Conservation (phyloP, 1,140 invertebrate species). For the Drosophila arizonae region DNA sequence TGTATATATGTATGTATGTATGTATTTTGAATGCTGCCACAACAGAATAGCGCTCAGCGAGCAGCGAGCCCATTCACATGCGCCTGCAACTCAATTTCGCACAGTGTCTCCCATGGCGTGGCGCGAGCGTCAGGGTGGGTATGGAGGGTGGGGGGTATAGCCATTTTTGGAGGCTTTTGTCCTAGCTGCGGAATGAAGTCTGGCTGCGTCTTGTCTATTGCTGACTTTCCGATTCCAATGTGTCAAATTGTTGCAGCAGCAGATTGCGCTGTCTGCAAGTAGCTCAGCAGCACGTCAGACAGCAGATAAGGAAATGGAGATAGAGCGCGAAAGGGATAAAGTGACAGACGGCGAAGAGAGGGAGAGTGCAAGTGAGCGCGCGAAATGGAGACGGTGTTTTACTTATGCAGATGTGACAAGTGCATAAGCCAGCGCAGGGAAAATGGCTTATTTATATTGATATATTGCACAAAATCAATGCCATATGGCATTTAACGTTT, state of each 20-base stretch:
- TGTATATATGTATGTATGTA: not conserved
- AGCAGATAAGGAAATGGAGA: slow-evolving; percentile 19
- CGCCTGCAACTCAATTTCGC: slow-evolving; percentile 59
- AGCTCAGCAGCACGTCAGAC: slow-evolving; percentile 26
- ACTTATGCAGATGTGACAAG: slow-evolving; percentile 73
- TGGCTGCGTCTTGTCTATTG: slow-evolving; percentile 48
- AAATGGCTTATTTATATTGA: slow-evolving; percentile 73
- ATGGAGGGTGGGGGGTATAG: not conserved
- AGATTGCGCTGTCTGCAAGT: slow-evolving; percentile 60
- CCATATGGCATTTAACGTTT: slow-evolving; percentile 47
- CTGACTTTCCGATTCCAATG: slow-evolving; percentile 67
- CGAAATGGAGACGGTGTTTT: not conserved
- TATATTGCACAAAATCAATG: slow-evolving; percentile 71
- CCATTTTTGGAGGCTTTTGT: slow-evolving; percentile 33
- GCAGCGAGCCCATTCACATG: slow-evolving; percentile 21
- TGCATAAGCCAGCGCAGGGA: slow-evolving; percentile 63
- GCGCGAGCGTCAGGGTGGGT: not conserved
- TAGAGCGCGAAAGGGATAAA: not conserved
- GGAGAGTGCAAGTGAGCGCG: not conserved
- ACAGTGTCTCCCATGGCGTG: slow-evolving; percentile 30
- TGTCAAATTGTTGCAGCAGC: slow-evolving; percentile 71
- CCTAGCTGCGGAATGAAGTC: slow-evolving; percentile 11
- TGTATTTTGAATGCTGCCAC: slow-evolving; percentile 25
- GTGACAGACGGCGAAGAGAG: not conserved
- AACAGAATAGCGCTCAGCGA: not conserved